Base-by-base conservation (phyloP, 2,888 invertebrate genomes). In the Caenorhabditis macrosperma region DNA sequence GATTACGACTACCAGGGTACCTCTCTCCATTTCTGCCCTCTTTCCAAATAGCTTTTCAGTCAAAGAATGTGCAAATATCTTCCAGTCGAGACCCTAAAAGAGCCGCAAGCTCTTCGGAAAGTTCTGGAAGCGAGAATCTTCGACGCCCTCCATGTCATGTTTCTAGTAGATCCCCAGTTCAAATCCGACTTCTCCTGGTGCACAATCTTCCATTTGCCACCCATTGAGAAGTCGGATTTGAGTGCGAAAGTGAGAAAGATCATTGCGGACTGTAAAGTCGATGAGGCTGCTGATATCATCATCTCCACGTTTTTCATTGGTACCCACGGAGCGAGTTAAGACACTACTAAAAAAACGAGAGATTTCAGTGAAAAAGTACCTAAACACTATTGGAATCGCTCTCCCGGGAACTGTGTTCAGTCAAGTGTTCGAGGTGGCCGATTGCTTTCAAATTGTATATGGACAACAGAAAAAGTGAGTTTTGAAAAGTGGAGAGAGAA, bases 1-100 rank as follows among this genome's bases (percentile, higher is more conserved):
- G 86, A 20, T 75, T 88, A 20, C 68, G 88, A 64, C 77, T 88
- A 7, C 88, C 88, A 0, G 88, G 87, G 86, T 85, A 30, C 3
- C 41, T 63, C 1, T 26, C 9, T 17, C 7, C 17, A 3, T 24
- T 55, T 15, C 6, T 30, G 7, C 12, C 41, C 15, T 48, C 5
- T 2, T 3, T n/a, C 2, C 12, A 52, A 52, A 52, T 20, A 28
- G 10, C 38, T 22, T 10, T 26, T 20, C 57, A 84, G 85, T 9
- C 87, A 87, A 59, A 59, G 87, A 57, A 74, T 85, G 59, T 83
- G 83, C 35, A 82, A 83, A 38, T 88, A 87, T 59, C 69, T 87
- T 1, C 78, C 86, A 1, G 82, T 87, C 10, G 87, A 87, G 61
- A 84, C 82, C 1, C 57, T 87, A 12, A 87, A 87, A 76, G 82